phyloP scores from a whole-genome alignment of 2,113 vertebrate genomes.

The Apteryx owenii region DNA sequence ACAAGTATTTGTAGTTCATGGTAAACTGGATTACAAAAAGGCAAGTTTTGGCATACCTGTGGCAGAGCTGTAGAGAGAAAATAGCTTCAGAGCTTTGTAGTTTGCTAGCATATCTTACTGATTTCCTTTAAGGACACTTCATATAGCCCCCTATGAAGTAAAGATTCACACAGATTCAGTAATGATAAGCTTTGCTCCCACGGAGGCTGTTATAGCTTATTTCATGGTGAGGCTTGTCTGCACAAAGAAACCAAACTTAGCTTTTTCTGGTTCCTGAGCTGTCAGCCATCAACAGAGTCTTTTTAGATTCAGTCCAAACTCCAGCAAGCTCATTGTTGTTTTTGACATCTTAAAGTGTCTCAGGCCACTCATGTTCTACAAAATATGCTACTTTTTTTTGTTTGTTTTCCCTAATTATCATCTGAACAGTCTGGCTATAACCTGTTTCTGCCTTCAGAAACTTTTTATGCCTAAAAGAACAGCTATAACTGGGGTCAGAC shows the following conservation, averaged over 20 bases:
- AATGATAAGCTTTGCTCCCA: neutral
- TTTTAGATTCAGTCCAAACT: neutral
- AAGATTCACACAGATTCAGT: neutral
- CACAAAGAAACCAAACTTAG: neutral
- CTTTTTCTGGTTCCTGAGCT: neutral
- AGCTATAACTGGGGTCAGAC: neutral
- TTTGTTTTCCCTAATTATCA: neutral
- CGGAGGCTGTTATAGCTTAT: neutral
- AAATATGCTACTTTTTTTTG: neutral
- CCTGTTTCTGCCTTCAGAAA: neutral
- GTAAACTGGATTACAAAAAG: neutral
- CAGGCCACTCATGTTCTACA: neutral
- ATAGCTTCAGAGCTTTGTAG: neutral
- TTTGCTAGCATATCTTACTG: too few relatives aligned
- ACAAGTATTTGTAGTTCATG: neutral
- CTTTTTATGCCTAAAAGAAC: neutral
- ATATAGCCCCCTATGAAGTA: too few relatives aligned
- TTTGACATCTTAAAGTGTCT: neutral
- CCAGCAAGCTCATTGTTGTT: neutral
- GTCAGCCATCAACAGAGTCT: neutral
- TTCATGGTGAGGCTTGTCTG: neutral
- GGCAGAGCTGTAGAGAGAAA: neutral
- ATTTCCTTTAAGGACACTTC: neutral
- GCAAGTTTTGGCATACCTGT: neutral
- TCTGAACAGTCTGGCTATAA: neutral